phyloP scores from a whole-genome alignment of 2,797 vertebrate genomes.

The Pipistrellus kuhlii region DNA sequence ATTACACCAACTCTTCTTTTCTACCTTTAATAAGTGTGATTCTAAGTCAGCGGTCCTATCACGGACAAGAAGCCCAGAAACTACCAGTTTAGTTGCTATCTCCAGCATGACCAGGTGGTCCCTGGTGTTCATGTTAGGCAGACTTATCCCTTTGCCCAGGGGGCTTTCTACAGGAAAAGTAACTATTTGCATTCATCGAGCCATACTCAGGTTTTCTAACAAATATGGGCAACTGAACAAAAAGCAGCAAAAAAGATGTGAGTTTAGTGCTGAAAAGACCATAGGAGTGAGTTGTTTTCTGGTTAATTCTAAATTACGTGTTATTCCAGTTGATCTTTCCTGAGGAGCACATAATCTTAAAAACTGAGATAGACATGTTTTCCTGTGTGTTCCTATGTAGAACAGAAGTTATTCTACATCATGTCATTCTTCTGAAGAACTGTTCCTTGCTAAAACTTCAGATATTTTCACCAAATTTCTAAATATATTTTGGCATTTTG shows the following conservation, averaged over 20 bases:
- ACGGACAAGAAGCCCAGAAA: not conserved
- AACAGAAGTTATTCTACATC: not conserved
- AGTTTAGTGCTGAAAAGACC: slow-evolving; percentile 51
- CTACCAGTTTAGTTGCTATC: too few relatives aligned
- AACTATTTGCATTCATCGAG: slow-evolving; percentile 43
- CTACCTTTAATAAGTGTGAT: not conserved
- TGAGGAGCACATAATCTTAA: not conserved
- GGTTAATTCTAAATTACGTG: slow-evolving; percentile 52
- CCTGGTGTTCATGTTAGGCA: not conserved
- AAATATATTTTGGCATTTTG: slow-evolving; percentile 21
- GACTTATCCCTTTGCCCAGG: not conserved
- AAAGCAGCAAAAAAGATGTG: slow-evolving; percentile 44
- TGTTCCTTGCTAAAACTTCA: not conserved
- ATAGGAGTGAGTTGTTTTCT: slow-evolving; percentile 67
- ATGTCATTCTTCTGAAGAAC: not conserved
- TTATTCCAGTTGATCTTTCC: slow-evolving; percentile 40
- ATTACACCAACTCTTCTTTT: not conserved
- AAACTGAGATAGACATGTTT: not conserved
- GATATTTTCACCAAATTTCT: not conserved
- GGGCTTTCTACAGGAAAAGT: slow-evolving; percentile 14
- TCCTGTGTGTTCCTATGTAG: not conserved
- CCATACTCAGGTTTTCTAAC: slow-evolving; percentile 56
- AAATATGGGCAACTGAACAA: slow-evolving; percentile 67
- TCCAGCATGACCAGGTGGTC: too few relatives aligned
- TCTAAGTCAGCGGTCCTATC: not conserved